A percentile compares a stretch with the other conserved stretches of the same genome.
Conservation (phyloP, 2,797 vertebrate species). For the Onychomys arenicola region DNA sequence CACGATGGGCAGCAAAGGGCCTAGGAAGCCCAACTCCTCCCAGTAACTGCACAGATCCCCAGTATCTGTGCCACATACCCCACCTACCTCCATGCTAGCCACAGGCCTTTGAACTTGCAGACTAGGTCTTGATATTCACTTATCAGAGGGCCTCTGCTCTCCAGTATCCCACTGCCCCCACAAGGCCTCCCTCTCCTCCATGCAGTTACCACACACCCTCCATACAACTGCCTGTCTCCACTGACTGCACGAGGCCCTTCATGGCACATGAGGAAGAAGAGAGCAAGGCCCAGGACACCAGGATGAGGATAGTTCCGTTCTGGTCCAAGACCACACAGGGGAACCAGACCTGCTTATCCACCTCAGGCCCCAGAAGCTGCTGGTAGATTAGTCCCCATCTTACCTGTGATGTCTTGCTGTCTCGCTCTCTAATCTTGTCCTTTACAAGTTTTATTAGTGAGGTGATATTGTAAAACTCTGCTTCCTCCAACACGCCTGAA, state of each 20-base stretch:
- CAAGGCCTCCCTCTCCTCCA: background rate
- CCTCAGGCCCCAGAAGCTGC: background rate
- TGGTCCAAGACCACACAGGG: background rate
- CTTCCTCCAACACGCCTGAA: constrained; percentile 97
- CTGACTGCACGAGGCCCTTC: background rate
- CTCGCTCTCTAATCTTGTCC: constrained; percentile 98
- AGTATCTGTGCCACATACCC: too few species aligned
- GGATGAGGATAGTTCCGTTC: background rate
- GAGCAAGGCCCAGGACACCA: background rate
- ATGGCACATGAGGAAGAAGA: background rate
- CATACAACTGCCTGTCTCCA: background rate
- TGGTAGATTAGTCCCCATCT: constrained; percentile 41
- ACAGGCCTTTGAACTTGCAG: background rate
- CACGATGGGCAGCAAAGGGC: background rate
- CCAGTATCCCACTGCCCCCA: background rate
- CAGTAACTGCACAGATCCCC: background rate
- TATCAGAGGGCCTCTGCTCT: background rate
- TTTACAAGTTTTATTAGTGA: constrained; percentile 99
- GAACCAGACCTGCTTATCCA: fast-evolving
- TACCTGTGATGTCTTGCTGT: constrained; percentile 97
- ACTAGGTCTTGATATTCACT: background rate
- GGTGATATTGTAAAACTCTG: constrained; percentile 99
- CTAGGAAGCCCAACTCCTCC: background rate
- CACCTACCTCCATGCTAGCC: background rate
- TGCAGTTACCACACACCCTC: background rate